Evolutionary conservation across 2,888 invertebrate genomes (phyloP).

Genomic region (Hirtodrosophila trivittata): DNA sequence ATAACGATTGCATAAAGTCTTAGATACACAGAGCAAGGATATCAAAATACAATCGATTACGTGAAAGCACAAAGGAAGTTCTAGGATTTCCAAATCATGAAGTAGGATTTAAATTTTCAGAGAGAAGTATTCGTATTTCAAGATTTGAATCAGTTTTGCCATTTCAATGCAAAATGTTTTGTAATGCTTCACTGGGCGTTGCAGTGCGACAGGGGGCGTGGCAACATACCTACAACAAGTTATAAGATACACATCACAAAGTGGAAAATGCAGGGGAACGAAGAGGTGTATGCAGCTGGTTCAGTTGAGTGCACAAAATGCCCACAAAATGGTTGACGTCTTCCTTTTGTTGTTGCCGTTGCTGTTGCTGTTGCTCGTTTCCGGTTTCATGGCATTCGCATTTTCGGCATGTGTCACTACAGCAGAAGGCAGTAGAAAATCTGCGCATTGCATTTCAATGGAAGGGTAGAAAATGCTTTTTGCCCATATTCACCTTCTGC

Average conservation of each 20-base stretch:
- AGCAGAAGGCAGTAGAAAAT: slow-evolving; percentile 49
- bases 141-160: slow-evolving; percentile 23
- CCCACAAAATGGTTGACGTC: slow-evolving; percentile 63
- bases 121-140: too few species aligned
- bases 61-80: too few species aligned
- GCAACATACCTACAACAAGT: slow-evolving; percentile 55
- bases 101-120: too few species aligned
- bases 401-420: slow-evolving; percentile 68
- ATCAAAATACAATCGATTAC: too few species aligned
- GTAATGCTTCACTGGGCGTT: slow-evolving; percentile 3
- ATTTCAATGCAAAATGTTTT: slow-evolving; percentile 46
- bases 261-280: slow-evolving; percentile 2
- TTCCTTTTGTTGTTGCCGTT: slow-evolving; percentile 16
- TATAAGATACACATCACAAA: slow-evolving; percentile 64
- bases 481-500: not conserved
- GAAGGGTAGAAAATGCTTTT: slow-evolving; percentile 24
- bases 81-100: too few species aligned
- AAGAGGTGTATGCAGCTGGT: slow-evolving; percentile 31
- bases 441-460: slow-evolving; percentile 42
- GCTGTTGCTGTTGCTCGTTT: slow-evolving; percentile 39
- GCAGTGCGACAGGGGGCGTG: slow-evolving; percentile 8
- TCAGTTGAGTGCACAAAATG: slow-evolving; percentile 67
- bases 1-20: too few species aligned
- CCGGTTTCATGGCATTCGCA: slow-evolving; percentile 56
- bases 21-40: too few species aligned